phyloP scores from a whole-genome alignment of 2,113 vertebrate species.

The Balaeniceps rex region DNA sequence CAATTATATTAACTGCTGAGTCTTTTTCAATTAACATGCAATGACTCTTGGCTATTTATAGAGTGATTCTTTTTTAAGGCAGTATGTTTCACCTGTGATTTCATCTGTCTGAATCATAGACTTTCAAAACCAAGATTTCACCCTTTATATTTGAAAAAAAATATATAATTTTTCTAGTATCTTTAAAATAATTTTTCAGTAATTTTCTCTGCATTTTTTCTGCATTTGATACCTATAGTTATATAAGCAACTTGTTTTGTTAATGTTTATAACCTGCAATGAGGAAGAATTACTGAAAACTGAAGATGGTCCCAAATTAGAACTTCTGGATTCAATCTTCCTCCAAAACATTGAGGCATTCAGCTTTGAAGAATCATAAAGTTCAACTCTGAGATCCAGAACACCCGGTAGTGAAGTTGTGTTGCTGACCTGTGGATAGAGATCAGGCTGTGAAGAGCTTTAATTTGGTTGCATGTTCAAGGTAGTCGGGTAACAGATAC shows the following conservation, averaged over 20 bases:
- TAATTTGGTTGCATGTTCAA: not conserved
- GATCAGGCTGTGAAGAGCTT: not conserved
- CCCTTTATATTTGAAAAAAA: not conserved
- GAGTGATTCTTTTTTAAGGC: not conserved
- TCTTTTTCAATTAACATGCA: not conserved
- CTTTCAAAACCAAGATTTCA: not conserved
- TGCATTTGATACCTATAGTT: not conserved
- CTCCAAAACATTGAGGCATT: not conserved
- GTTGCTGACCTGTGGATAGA: not conserved
- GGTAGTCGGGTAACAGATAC: not conserved
- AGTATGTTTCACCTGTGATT: not conserved
- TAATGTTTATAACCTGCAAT: not conserved
- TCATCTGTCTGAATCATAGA: not conserved
- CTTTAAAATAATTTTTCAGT: not conserved
- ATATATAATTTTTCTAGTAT: too few relatives aligned
- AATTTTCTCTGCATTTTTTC: not conserved
- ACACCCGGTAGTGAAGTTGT: rapidly evolving
- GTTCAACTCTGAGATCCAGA: not conserved
- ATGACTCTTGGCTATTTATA: not conserved
- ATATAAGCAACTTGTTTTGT: not conserved
- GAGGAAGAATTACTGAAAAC: not conserved
- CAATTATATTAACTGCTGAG: not conserved
- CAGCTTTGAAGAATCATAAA: not conserved
- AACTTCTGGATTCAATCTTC: not conserved
- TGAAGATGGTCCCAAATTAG: not conserved